Conservation (phyloP, 2,113 vertebrate species). For the Otus sunia region DNA sequence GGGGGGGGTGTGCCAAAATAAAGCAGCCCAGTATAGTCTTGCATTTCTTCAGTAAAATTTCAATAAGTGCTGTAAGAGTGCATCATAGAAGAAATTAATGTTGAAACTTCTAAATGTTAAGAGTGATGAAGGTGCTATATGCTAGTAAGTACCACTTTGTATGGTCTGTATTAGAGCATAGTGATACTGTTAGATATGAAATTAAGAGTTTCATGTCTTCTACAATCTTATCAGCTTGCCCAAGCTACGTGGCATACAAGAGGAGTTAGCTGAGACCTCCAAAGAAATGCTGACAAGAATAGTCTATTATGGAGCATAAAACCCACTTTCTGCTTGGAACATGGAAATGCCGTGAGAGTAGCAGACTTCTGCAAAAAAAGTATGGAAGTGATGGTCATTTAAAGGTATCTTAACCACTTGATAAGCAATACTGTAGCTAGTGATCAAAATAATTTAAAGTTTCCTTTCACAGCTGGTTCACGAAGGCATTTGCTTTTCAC, state of each 20-base stretch:
- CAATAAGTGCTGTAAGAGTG: neutral
- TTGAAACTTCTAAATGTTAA: neutral
- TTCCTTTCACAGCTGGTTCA: neutral
- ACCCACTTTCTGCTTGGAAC: neutral
- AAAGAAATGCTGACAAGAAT: neutral
- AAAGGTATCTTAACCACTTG: neutral
- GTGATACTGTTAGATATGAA: neutral
- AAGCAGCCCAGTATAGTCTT: neutral
- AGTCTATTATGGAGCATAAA: neutral
- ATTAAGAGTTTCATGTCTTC: neutral
- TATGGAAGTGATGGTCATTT: neutral
- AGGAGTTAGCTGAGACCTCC: neutral
- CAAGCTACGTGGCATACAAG: neutral
- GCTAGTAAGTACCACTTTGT: neutral
- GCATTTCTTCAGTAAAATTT: neutral
- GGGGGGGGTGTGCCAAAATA: accelerated
- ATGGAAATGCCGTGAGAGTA: neutral
- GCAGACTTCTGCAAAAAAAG: neutral
- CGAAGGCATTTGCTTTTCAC: neutral
- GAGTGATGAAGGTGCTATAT: neutral
- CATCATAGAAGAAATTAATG: neutral
- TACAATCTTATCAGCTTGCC: neutral
- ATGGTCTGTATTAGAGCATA: neutral
- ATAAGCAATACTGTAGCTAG: neutral
- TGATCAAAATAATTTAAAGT: neutral